phyloP scores from a whole-genome alignment of 1,140 invertebrate genomes.

The Andrena cerasifolii region DNA sequence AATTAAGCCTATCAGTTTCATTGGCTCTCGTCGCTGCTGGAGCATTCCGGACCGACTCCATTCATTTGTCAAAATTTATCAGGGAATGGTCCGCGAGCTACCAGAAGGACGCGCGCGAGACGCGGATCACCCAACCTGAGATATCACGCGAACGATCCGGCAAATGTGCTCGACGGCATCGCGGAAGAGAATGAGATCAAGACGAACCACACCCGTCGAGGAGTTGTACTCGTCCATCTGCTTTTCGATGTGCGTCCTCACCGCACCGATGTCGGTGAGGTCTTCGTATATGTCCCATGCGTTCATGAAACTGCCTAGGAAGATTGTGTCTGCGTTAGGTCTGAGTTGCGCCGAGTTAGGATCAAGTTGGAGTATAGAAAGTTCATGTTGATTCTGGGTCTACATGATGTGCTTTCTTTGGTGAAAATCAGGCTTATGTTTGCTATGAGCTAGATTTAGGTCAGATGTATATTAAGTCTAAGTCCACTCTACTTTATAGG shows the following conservation, averaged over 20 bases:
- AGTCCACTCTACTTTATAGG: neutral
- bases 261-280: constrained; percentile 84
- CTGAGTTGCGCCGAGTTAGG: neutral
- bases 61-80: neutral
- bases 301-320: constrained; percentile 87
- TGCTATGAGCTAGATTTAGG: neutral
- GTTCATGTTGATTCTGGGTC: no score
- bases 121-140: constrained; percentile 82
- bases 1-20: no score
- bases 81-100: no score
- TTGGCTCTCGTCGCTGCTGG: neutral
- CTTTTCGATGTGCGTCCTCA: constrained; percentile 86
- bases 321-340: constrained; percentile 14
- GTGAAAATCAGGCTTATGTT: neutral
- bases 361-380: neutral
- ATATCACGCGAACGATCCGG: constrained; percentile 91
- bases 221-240: constrained; percentile 92
- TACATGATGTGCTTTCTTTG: no score
- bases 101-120: neutral
- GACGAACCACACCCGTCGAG: constrained; percentile 87
- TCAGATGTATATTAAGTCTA: no score
- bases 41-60: neutral
- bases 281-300: constrained; percentile 90
- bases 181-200: constrained; percentile 92
- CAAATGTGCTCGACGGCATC: constrained; percentile 93